These are phyloP conservation scores for Phalacrocorax brasilianus DNA, from an alignment of 2,113 vertebrate species.

Conservation along the genomic window DNA sequence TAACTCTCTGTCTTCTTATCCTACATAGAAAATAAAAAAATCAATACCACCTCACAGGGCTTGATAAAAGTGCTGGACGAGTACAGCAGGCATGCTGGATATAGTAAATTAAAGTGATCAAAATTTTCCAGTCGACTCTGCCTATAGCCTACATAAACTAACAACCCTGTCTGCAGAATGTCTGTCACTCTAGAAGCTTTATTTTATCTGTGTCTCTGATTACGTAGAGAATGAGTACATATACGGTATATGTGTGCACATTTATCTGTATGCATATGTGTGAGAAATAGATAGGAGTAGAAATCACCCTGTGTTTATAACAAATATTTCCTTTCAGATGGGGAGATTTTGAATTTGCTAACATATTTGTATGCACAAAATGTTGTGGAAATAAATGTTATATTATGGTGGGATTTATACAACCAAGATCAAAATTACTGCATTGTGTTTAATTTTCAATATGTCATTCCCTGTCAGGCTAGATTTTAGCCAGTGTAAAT, in stretches of 20 bases:
- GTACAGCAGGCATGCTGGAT: constrained; percentile 88
- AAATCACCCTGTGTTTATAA: not conserved
- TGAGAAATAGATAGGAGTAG: not conserved
- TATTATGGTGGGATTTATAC: not conserved
- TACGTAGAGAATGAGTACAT: constrained; percentile 74
- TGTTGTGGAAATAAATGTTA: not conserved
- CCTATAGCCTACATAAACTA: constrained; percentile 91
- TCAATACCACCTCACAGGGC: constrained; percentile 95
- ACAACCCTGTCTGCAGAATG: constrained; percentile 89
- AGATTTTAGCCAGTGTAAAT: constrained; percentile 40
- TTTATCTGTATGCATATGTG: not conserved
- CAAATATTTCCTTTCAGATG: not conserved
- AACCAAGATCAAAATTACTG: not conserved
- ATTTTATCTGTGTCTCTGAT: constrained; percentile 78
- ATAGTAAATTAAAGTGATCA: constrained; percentile 99
- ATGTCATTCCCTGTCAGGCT: not conserved
- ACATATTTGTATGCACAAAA: not conserved
- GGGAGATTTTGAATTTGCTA: not conserved
- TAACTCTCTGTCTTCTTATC: constrained; percentile 99
- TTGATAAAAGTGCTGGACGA: constrained; percentile 93
- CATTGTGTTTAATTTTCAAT: not conserved
- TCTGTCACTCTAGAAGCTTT: constrained; percentile 82
- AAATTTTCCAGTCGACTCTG: constrained; percentile 97
- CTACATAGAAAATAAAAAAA: constrained; percentile 99
- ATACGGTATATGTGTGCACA: not conserved